Evolutionary conservation across 2,888 invertebrate genomes (phyloP), one percentile per base, ranked within the genome.

Genomic region (Atherix ibis): DNA sequence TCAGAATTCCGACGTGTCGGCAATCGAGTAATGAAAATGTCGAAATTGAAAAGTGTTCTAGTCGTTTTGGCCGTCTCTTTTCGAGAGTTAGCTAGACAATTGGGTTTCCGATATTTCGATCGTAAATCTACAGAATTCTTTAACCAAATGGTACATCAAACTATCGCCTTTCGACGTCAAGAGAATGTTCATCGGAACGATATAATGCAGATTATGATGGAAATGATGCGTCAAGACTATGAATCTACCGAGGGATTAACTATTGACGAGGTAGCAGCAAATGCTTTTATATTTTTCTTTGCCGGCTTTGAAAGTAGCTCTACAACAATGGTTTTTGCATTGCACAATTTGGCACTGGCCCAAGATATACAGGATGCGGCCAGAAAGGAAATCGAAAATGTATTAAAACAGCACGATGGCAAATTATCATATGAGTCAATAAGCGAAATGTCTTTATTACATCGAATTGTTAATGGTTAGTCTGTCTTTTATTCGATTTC

Each of bases 301-400:
- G 72, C 70, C n/a, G 72, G 72, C 0, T 72, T 69, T 44, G 72
- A 72, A 49, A 71, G 71, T 0, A 70, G 70, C 1, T 68, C 72
- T 0, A 64, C 69, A 0, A 64, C 68, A 0, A 61, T 71, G 2
- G 65, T 67, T 42, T 68, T 67, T 36, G 63, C 65, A 1, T 58
- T 68, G 0, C 70, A 68, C 43, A 63, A 67, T 41, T 46, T 72
- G 29, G 70, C 71, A 0, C 42, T 61, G 6, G 64, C 71, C 46
- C 66, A 62, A 19, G 51, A 59, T 2, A 52, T 68, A n/a, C 72
- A 73, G 44, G 50, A 53, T 6, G 62, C 52, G 41, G 60, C 67
- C 3, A 51, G 65, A 38, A 49, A 61, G 9, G 71, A 72, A 48
- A 55, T 72, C 4, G 44, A 50, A 5, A 46, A 49, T 5, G 58